These are phyloP conservation scores for Drosophila aldrichi DNA, from an alignment of 2,888 invertebrate species.

Conservation along the genomic window DNA sequence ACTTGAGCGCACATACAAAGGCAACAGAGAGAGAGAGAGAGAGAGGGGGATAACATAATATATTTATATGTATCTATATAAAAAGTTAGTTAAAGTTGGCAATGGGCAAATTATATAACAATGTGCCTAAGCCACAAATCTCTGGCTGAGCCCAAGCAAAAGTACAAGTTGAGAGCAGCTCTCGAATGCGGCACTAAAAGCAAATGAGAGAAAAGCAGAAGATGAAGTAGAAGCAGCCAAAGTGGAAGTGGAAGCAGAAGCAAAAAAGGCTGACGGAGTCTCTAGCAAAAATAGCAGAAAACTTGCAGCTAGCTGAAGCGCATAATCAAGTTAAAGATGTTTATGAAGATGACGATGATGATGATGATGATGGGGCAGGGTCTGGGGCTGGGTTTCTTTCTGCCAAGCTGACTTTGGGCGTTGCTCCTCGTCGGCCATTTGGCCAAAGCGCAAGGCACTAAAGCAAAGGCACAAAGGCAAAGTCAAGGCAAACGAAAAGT, in stretches of 20 bases:
- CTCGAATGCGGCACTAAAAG: slow-evolving; percentile 33
- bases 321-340: slow-evolving; percentile 19
- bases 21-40: slow-evolving; percentile 32
- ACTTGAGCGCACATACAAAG: slow-evolving; percentile 64
- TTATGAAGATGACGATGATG: slow-evolving; percentile 3
- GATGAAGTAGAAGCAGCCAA: slow-evolving; percentile 36
- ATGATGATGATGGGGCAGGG: slow-evolving; percentile 20
- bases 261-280: slow-evolving; percentile 11
- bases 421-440: slow-evolving; percentile 67
- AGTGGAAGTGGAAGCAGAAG: slow-evolving; percentile 43
- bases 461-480: slow-evolving; percentile 49
- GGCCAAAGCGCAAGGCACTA: slow-evolving; percentile 68
- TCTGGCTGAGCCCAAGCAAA: slow-evolving; percentile 55
- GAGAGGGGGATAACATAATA: slow-evolving; percentile 17
- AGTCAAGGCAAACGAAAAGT: slow-evolving; percentile 59
- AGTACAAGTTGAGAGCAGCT: slow-evolving; percentile 64
- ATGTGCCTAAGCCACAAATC: slow-evolving; percentile 59
- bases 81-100: slow-evolving; percentile 54
- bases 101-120: slow-evolving; percentile 75
- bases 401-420: slow-evolving; percentile 72
- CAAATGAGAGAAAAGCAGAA: slow-evolving; percentile 31
- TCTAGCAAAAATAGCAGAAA: slow-evolving; percentile 53
- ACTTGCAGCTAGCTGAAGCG: slow-evolving; percentile 32
- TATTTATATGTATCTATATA: slow-evolving; percentile 8
- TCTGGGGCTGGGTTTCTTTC: slow-evolving; percentile 22